Conservation (phyloP, 2,888 invertebrate species). For the Scaptodrosophila latifasciaeformis region DNA sequence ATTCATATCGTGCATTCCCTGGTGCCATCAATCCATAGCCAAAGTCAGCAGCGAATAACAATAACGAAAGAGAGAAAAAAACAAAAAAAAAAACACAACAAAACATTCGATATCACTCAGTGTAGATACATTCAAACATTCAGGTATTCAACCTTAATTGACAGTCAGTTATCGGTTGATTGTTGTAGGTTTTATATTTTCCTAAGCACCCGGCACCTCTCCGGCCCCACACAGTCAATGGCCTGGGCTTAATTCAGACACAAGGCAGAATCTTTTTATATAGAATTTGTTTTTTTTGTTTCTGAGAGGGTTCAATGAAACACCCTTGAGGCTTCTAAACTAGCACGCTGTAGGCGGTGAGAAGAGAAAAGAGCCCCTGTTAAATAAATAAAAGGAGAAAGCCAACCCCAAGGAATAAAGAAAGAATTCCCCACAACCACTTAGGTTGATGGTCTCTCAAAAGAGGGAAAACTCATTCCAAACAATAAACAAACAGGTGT, state of each 20-base stretch:
- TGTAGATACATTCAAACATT: neutral
- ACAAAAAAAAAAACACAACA: too few relatives aligned
- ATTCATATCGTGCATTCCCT: constrained; percentile 38
- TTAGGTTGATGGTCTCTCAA: too few relatives aligned
- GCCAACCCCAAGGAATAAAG: neutral
- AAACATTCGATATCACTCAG: too few relatives aligned
- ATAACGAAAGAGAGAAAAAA: too few relatives aligned
- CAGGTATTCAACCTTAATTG: constrained; percentile 42
- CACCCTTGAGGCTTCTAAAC: constrained; percentile 46
- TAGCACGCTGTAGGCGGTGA: constrained; percentile 14
- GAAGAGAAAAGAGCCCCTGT: too few relatives aligned
- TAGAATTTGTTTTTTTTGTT: constrained; percentile 46
- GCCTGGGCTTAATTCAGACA: constrained; percentile 54
- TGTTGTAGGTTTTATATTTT: constrained; percentile 22
- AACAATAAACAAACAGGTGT: too few relatives aligned
- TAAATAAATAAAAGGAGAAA: neutral
- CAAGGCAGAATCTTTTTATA: too few relatives aligned
- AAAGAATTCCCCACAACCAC: too few relatives aligned
- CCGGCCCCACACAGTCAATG: constrained; percentile 32
- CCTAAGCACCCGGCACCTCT: constrained; percentile 4
- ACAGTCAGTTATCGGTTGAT: constrained; percentile 56
- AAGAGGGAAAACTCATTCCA: too few relatives aligned
- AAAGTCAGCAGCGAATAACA: constrained; percentile 33
- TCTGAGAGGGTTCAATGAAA: constrained; percentile 50
- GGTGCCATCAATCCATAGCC: constrained; percentile 53